A percentile compares a stretch with the other conserved stretches of the same genome.
These are phyloP conservation scores for Bombylius discolor DNA, from an alignment of 2,888 invertebrate species.

Conservation along the genomic window DNA sequence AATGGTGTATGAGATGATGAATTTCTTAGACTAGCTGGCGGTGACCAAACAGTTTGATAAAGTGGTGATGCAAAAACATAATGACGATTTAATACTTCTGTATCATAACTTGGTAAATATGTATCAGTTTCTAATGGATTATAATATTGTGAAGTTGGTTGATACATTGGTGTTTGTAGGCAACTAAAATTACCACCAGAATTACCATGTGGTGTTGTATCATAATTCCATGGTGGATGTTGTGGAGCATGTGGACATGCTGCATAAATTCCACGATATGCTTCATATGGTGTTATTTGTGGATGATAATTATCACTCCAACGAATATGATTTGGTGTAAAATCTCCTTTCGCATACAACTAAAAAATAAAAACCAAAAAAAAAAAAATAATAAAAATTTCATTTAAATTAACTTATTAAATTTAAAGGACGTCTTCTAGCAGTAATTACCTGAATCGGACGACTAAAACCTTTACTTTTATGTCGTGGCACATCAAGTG, in stretches of 20 bases:
- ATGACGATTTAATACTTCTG: slow-evolving; percentile 34
- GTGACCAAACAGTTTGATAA: slow-evolving; percentile 36
- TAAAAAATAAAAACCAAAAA: slow-evolving; percentile 12
- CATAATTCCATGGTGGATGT: slow-evolving; percentile 11
- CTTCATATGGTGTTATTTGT: slow-evolving; percentile 44
- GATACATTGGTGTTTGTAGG: slow-evolving; percentile 37
- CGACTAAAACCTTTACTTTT: slow-evolving; percentile 79
- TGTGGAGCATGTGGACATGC: slow-evolving; percentile 36
- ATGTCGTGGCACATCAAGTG: slow-evolving; percentile 69
- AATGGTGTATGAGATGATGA: slow-evolving; percentile 32
- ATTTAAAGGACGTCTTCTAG: not conserved
- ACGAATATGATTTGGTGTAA: slow-evolving; percentile 46
- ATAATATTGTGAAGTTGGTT: slow-evolving; percentile 33
- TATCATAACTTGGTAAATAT: slow-evolving; percentile 36
- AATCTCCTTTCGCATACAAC: slow-evolving; percentile 50
- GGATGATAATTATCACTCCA: slow-evolving; percentile 53
- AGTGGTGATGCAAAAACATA: slow-evolving; percentile 36
- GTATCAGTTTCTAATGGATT: slow-evolving; percentile 37
- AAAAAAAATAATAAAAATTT: not conserved
- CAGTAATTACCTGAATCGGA: slow-evolving; percentile 49
- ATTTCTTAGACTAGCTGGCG: slow-evolving; percentile 32
- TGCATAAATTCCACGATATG: slow-evolving; percentile 42
- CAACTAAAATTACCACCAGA: slow-evolving; percentile 29
- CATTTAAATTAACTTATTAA: not conserved
- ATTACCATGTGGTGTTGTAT: slow-evolving; percentile 17